Evolutionary conservation across 2,888 invertebrate genomes (phyloP).

Genomic region (Drosophila gaucha): DNA sequence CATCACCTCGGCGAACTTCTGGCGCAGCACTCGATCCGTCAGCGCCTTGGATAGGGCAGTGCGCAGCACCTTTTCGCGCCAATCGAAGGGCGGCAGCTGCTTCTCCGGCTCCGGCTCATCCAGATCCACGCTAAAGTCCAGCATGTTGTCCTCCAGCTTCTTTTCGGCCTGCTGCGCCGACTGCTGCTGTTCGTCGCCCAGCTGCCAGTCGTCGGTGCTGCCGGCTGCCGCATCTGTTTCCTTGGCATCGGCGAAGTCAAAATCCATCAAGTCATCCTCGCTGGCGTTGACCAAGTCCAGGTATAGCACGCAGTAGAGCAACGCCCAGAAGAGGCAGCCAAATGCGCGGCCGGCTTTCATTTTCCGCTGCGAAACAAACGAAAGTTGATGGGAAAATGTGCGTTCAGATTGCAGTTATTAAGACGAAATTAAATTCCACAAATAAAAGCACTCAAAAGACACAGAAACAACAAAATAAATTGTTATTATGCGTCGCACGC

Average conservation of each 20-base stretch:
- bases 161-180: constrained; percentile 47
- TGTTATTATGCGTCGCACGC: constrained; percentile 62
- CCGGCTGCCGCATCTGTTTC: constrained; percentile 72
- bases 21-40: constrained; percentile 87
- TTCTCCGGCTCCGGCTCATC: constrained; percentile 67
- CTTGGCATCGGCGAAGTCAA: constrained; percentile 79
- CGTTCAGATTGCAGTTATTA: constrained; percentile 69
- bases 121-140: constrained; percentile 71
- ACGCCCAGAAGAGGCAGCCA: constrained; percentile 68
- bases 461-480: constrained; percentile 25
- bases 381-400: constrained; percentile 64
- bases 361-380: constrained; percentile 60
- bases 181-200: constrained; percentile 63
- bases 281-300: constrained; percentile 59
- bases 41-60: constrained; percentile 87
- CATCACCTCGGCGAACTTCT: constrained; percentile 87
- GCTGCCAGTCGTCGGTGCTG: constrained; percentile 72
- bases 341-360: constrained; percentile 69
- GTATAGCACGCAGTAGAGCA: constrained; percentile 70
- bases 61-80: constrained; percentile 86
- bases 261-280: constrained; percentile 76
- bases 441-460: constrained; percentile 30
- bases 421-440: constrained; percentile 51
- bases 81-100: constrained; percentile 69
- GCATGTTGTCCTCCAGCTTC: constrained; percentile 56